These are phyloP conservation scores for Zosterops borbonicus DNA, from an alignment of 2,113 vertebrate species.

Conservation along the genomic window DNA sequence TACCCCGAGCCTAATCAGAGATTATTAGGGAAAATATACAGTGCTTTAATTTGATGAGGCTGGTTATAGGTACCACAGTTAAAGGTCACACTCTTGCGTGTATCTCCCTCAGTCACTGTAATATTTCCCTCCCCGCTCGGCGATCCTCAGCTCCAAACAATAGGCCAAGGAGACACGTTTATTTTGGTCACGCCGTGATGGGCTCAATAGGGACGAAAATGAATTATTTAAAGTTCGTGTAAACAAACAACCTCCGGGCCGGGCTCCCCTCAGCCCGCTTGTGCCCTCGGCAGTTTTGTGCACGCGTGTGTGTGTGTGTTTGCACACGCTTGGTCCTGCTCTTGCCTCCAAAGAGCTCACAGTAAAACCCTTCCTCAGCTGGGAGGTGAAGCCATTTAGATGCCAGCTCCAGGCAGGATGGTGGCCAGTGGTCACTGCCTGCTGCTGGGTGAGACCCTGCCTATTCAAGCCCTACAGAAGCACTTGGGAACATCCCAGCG, in stretches of 20 bases:
- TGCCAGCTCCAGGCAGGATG: background rate
- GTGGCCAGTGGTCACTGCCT: background rate
- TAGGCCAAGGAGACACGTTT: constrained; percentile 90
- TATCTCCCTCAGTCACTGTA: constrained; percentile 83
- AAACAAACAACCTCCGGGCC: constrained; percentile 75
- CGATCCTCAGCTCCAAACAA: constrained; percentile 87
- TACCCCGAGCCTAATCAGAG: constrained; percentile 95
- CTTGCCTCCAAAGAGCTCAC: background rate
- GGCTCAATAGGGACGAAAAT: constrained; percentile 77
- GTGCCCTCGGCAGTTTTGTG: background rate
- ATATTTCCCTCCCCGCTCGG: constrained; percentile 75
- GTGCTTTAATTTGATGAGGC: constrained; percentile 99
- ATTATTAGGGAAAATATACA: constrained; percentile 99
- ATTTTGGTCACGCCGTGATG: constrained; percentile 77
- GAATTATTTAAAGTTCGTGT: constrained; percentile 80
- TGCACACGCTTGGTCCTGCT: background rate
- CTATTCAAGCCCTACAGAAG: background rate
- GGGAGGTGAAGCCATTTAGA: background rate
- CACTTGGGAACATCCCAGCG: rapidly evolving
- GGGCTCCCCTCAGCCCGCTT: constrained; percentile 40
- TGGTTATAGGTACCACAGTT: constrained; percentile 97
- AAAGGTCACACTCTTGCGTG: constrained; percentile 96
- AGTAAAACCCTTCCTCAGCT: background rate
- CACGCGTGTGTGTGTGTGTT: background rate
- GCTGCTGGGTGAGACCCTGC: background rate